Percentiles rank a stretch among this genome's conserved stretches.
phyloP scores from a whole-genome alignment of 2,113 vertebrate species.

The Crotophaga sulcirostris region DNA sequence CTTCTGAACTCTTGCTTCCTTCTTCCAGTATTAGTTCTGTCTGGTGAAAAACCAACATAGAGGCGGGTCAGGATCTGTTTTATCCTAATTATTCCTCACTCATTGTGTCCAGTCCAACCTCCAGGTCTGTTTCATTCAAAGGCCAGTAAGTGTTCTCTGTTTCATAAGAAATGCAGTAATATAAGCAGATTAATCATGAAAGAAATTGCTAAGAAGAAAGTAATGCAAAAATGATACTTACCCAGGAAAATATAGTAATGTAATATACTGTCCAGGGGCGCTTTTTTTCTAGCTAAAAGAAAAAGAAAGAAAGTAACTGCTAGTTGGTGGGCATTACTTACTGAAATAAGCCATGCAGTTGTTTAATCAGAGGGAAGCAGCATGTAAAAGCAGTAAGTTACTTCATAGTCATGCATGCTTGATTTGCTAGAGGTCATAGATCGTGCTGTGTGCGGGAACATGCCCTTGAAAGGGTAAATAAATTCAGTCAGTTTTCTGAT shows the following conservation, averaged over 20 bases:
- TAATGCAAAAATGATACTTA: neutral
- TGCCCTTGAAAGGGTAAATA: conserved; percentile 7
- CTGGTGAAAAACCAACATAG: neutral
- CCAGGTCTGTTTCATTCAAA: neutral
- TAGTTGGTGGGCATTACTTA: neutral
- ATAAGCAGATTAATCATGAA: neutral
- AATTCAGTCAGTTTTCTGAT: conserved; percentile 25
- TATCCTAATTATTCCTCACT: neutral
- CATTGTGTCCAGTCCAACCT: neutral
- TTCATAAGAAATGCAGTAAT: neutral
- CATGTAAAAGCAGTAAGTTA: neutral
- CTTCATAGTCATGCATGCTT: neutral
- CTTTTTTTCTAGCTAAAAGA: neutral
- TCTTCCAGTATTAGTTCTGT: neutral
- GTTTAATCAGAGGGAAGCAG: neutral
- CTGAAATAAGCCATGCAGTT: neutral
- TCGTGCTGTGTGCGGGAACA: neutral
- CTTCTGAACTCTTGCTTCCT: neutral
- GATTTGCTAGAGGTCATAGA: conserved; percentile 21
- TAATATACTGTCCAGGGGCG: neutral
- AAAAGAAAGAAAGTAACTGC: neutral
- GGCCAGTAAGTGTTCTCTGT: neutral
- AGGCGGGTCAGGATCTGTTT: neutral
- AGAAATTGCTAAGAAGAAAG: neutral
- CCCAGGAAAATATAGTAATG: neutral